Base-by-base conservation (phyloP, 1,140 invertebrate genomes). In the Grapholita molesta region DNA sequence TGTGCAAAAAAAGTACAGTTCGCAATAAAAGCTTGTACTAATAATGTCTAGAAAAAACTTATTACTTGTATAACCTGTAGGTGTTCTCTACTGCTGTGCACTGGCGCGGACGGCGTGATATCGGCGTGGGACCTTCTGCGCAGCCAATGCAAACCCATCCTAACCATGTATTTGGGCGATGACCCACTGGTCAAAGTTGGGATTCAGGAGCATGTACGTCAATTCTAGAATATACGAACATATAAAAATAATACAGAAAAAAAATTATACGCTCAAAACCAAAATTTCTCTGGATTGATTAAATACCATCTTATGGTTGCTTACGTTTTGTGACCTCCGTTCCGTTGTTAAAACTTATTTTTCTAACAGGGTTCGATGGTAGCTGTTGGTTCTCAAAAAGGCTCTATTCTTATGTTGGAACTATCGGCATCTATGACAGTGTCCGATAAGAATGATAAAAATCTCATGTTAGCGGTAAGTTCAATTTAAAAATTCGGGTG, bases 81-180 rank as follows among this genome's bases (percentile, higher is more conserved):
- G 90, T 95, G 96, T 67, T 98, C 97, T 0, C 95, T 98, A 53
- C 97, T 98, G 89, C 96, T 96, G 83, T 94, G 97, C 0, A 96
- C 95, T 6, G 95, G 97, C 80, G 94, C 94, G 82, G 96, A 98
- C 86, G 98, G 98, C 0, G 94, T 95, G 53, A 82, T 99, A 66
- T 96, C 98, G 76, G 94, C 96, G 3, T 99, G 97, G 98, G 97
- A 98, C 90, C 93, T 98, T 64, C 89, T 98, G 64, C 96, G 97
- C 76, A 96, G 98, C 79, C 97, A 98, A 81, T 95, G 96, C 87
- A 94, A 95, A 74, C 96, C 98, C 1, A 94, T 95, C 48, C 92
- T 98, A n/a, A 96, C 94, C 71, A 94, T 97, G 32, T 97, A 97
- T 91, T 95, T 98, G 67, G 93, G 93, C 71, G 92, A 94, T 35